A percentile compares a stretch with the other conserved stretches of the same genome.
These are phyloP conservation scores for Azorinus chamasolen DNA, from an alignment of 2,888 invertebrate species.

Conservation along the genomic window DNA sequence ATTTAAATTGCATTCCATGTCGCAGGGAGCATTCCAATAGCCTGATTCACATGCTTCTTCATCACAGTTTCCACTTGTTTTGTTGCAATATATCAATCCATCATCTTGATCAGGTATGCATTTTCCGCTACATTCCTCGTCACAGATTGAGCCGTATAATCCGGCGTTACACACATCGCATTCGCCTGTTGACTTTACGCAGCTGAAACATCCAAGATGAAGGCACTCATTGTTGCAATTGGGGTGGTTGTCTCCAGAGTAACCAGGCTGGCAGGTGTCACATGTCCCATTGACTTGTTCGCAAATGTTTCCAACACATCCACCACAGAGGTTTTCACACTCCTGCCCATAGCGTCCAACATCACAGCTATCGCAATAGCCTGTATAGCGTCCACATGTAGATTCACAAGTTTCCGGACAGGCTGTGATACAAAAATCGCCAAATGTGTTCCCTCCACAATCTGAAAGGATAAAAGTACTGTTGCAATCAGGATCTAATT, in stretches of 20 bases:
- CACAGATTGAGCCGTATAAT: conserved; percentile 29
- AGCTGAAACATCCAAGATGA: conserved; percentile 26
- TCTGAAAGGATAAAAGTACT: conserved; percentile 3
- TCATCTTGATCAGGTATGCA: conserved; percentile 17
- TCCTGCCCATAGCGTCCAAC: conserved; percentile 32
- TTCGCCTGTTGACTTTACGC: conserved; percentile 25
- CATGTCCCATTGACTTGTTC: conserved; percentile 40
- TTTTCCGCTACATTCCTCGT: conserved; percentile 24
- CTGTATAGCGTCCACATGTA: conserved; percentile 36
- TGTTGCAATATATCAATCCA: conserved; percentile 29
- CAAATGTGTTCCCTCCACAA: conserved; percentile 11
- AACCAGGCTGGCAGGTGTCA: conserved; percentile 32
- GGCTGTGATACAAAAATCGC: conserved; percentile 31
- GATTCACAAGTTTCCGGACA: conserved; percentile 30
- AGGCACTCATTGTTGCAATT: conserved; percentile 42
- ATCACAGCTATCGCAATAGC: conserved; percentile 32
- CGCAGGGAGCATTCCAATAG: conserved; percentile 34
- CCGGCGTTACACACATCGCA: conserved; percentile 44
- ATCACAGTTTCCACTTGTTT: conserved; percentile 30
- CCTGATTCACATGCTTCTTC: conserved; percentile 39
- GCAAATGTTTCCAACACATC: conserved; percentile 32
- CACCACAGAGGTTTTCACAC: conserved; percentile 36
- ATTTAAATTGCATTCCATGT: conserved; percentile 25
- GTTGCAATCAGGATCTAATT: too few species aligned
- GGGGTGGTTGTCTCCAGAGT: conserved; percentile 11